Evolutionary conservation across 2,888 invertebrate genomes (phyloP).

Genomic region (Cryptus viduatorius): DNA sequence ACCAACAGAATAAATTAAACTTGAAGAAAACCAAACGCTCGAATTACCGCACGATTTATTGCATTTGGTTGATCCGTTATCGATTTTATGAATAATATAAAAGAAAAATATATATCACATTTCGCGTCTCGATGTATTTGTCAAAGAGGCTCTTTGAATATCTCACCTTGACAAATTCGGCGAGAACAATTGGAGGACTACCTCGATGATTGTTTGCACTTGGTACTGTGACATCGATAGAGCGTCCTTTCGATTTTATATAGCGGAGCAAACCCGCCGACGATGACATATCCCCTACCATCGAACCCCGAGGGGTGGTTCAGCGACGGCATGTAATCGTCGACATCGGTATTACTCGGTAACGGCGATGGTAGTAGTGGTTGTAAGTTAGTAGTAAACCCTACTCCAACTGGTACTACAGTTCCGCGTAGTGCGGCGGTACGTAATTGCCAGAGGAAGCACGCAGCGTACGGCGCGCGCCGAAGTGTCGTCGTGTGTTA

Average conservation of each 20-base stretch:
- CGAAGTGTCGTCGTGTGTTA: conserved; percentile 45
- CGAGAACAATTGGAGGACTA: neutral
- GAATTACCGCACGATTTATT: neutral
- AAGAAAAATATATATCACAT: neutral
- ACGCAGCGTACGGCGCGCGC: neutral
- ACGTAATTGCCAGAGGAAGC: conserved; percentile 16
- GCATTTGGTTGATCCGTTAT: neutral
- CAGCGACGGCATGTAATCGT: neutral
- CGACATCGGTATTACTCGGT: neutral
- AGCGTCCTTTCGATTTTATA: conserved; percentile 80
- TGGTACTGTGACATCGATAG: conserved; percentile 76
- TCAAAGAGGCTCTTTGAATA: neutral
- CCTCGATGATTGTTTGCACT: conserved; percentile 38
- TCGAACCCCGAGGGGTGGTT: conserved; percentile 5
- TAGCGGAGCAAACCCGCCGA: conserved; percentile 46
- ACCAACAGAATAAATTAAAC: neutral
- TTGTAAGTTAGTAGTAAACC: neutral
- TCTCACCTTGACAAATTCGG: conserved; percentile 40
- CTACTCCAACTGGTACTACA: neutral
- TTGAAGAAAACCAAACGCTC: neutral
- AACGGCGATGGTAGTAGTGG: neutral
- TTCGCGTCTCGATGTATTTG: neutral
- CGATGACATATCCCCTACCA: conserved; percentile 29
- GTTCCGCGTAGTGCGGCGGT: neutral
- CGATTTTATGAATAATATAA: neutral